Evolutionary conservation across 2,888 invertebrate genomes (phyloP).

Genomic region (Criorhina ranunculi): DNA sequence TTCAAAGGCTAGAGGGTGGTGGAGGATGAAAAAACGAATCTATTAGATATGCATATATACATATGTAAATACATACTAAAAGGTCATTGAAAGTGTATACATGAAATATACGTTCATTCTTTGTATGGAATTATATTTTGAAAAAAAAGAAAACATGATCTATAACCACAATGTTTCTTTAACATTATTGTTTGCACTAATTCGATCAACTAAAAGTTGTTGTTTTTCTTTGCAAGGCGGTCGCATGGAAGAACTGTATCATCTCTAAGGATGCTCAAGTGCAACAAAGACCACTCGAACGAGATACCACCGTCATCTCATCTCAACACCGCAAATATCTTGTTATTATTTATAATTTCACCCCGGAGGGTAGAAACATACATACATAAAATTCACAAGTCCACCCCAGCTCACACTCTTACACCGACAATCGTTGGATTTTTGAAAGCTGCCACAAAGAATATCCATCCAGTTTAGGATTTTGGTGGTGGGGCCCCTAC

Average conservation of each 20-base stretch:
- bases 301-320: background rate
- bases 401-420: conserved; percentile 1
- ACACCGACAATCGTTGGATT: conserved; percentile 8
- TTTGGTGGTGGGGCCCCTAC: conserved; percentile 22
- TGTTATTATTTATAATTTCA: conserved; percentile 57
- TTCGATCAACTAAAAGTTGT: background rate
- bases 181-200: background rate
- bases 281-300: conserved; percentile 26
- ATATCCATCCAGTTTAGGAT: conserved; percentile 47
- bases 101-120: no score
- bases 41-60: no score
- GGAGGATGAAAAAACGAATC: background rate
- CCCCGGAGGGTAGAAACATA: conserved; percentile 13
- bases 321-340: conserved; percentile 6
- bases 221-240: background rate
- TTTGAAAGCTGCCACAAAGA: conserved; percentile 56
- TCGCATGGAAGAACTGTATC: background rate
- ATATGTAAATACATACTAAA: no score
- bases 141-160: no score
- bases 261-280: conserved; percentile 12
- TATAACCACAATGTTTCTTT: no score
- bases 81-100: no score
- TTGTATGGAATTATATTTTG: no score
- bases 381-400: conserved; percentile 4
- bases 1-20: background rate